A percentile compares a stretch with the other conserved stretches of the same genome.
These are phyloP conservation scores for Oxygymnocypris stewartii DNA, from an alignment of 2,113 vertebrate species.

Conservation along the genomic window DNA sequence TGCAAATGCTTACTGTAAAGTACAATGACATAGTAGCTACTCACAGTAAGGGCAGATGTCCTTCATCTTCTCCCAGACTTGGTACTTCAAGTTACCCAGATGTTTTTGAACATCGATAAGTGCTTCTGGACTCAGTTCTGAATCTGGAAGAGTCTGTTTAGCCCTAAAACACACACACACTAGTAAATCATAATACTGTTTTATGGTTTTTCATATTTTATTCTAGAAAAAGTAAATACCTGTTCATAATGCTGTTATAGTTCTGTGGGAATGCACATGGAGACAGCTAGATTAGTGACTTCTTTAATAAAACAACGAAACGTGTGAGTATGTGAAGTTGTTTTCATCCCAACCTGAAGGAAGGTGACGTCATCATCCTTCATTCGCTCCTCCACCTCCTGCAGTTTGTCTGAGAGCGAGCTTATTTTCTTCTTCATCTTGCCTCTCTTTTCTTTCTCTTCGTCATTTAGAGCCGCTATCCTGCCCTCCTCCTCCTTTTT, in stretches of 20 bases:
- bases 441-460: constrained; percentile 34
- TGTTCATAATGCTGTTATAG: neutral
- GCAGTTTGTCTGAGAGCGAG: constrained; percentile 5
- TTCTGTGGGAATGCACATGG: neutral
- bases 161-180: constrained; percentile 26
- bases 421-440: neutral
- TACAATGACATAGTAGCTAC: too few species aligned
- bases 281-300: neutral
- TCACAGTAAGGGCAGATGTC: neutral
- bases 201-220: too few species aligned
- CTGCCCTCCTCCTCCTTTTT: constrained; percentile 47
- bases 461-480: constrained; percentile 40
- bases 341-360: neutral
- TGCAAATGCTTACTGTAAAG: too few species aligned
- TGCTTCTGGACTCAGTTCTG: constrained; percentile 24
- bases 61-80: constrained; percentile 64
- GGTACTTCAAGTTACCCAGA: constrained; percentile 51
- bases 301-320: neutral
- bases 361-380: constrained; percentile 31
- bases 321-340: neutral
- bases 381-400: constrained; percentile 32
- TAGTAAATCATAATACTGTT: too few species aligned
- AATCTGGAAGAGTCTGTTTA: neutral
- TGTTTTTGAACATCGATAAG: constrained; percentile 62
- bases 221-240: neutral